Evolutionary conservation across 2,888 invertebrate species (phyloP).

Genomic region (Stictocephala bisonia): DNA sequence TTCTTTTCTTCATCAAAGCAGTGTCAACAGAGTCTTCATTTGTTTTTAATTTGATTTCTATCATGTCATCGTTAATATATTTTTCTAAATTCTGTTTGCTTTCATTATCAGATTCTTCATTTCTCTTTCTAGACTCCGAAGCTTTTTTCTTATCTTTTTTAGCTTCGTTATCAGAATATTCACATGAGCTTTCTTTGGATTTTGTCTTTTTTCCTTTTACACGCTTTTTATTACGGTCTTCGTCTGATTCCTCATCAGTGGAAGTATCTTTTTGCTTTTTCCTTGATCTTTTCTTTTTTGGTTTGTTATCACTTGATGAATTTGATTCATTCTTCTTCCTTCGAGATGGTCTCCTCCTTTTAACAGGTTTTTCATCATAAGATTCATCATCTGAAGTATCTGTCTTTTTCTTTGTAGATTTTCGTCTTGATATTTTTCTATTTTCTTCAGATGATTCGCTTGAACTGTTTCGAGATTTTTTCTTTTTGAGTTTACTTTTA

Average conservation of each 20-base stretch:
- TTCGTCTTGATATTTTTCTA: not conserved
- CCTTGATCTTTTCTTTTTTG: not conserved
- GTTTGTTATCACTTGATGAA: slow-evolving; percentile 1
- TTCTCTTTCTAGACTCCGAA: slow-evolving; percentile 2
- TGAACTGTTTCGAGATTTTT: too few species aligned
- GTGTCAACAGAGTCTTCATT: not conserved
- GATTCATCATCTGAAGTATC: slow-evolving; percentile 1
- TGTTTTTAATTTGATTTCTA: too few species aligned
- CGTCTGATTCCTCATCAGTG: too few species aligned
- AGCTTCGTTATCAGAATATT: not conserved
- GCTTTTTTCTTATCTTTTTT: slow-evolving; percentile 6
- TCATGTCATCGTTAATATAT: too few species aligned
- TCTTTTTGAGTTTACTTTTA: not conserved
- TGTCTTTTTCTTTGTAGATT: not conserved
- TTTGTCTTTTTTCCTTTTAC: too few species aligned
- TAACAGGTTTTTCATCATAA: not conserved
- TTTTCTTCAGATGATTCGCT: not conserved
- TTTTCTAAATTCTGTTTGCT: too few species aligned
- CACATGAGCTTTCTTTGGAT: too few species aligned
- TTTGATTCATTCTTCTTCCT: too few species aligned
- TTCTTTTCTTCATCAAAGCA: slow-evolving; percentile 18
- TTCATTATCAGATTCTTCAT: too few species aligned
- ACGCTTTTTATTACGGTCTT: too few species aligned
- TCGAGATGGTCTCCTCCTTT: not conserved
- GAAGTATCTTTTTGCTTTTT: not conserved